A percentile compares a stretch with the other conserved stretches of the same genome.
These are phyloP conservation scores for Acanthacorydalis orientalis DNA, from an alignment of 2,888 invertebrate species.

Conservation along the genomic window DNA sequence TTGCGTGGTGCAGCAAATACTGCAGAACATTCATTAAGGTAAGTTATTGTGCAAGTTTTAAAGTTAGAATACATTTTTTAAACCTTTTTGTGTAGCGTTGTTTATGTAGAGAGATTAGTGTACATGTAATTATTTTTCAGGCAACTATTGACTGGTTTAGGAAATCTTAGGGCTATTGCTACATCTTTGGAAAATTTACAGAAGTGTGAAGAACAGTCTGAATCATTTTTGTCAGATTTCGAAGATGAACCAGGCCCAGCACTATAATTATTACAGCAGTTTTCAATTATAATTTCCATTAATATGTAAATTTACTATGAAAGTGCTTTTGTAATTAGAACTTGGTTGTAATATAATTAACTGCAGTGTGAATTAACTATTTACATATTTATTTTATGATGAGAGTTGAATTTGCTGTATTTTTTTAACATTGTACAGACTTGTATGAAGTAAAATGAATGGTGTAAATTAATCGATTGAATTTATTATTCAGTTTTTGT, in stretches of 20 bases:
- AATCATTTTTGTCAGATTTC: constrained; percentile 29
- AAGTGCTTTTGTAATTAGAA: too few relatives aligned
- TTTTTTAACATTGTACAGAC: too few relatives aligned
- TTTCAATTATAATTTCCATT: not conserved
- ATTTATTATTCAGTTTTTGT: too few relatives aligned
- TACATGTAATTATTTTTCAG: constrained; percentile 22
- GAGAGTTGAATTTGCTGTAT: too few relatives aligned
- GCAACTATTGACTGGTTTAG: constrained; percentile 47
- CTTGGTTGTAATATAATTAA: too few relatives aligned
- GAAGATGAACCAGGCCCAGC: constrained; percentile 32
- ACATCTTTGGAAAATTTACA: constrained; percentile 41
- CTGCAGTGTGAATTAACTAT: too few relatives aligned
- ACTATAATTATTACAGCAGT: constrained; percentile 18
- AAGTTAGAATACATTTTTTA: not conserved
- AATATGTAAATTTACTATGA: too few relatives aligned
- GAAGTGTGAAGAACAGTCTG: constrained; percentile 32
- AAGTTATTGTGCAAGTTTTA: constrained; percentile 7
- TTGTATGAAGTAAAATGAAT: too few relatives aligned
- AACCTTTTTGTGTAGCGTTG: not conserved
- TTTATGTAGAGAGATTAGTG: not conserved
- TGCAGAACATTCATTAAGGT: constrained; percentile 49
- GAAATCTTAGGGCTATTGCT: constrained; percentile 46
- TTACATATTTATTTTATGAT: too few relatives aligned
- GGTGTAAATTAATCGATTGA: too few relatives aligned
- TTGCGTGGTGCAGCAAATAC: constrained; percentile 42